phyloP scores from a whole-genome alignment of 2,113 vertebrate species.

The Leucoraja erinaceus region DNA sequence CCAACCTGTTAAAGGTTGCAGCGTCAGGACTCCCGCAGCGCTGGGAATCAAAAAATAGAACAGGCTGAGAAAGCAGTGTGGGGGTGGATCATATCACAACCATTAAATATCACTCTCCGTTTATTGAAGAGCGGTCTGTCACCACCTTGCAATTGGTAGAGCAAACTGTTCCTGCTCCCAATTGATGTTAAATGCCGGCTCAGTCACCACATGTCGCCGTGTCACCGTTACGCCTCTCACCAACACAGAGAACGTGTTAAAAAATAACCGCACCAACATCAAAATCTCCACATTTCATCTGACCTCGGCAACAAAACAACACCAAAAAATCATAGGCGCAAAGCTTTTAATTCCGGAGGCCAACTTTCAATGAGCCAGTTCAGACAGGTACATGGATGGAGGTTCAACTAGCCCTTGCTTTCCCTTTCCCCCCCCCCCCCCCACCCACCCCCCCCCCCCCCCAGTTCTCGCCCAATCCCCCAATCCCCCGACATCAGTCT shows the following conservation, averaged over 20 bases:
- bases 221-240: not conserved
- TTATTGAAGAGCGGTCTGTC: conserved; percentile 17
- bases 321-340: not conserved
- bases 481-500: too few species aligned
- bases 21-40: not conserved
- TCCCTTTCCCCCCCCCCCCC: too few species aligned
- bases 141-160: not conserved
- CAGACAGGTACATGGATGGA: too few species aligned
- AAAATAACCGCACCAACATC: not conserved
- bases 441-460: too few species aligned
- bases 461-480: too few species aligned
- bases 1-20: not conserved
- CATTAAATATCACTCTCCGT: conserved; percentile 7
- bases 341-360: not conserved
- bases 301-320: not conserved
- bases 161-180: not conserved
- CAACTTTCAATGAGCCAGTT: not conserved
- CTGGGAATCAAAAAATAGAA: not conserved
- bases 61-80: not conserved
- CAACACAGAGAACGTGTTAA: not conserved
- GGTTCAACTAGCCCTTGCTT: too few species aligned
- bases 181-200: not conserved
- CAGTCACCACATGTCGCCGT: not conserved
- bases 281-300: not conserved
- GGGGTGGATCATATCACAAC: not conserved